Conservation (phyloP, 2,888 invertebrate genomes). For the Megastigmus dorsalis region DNA sequence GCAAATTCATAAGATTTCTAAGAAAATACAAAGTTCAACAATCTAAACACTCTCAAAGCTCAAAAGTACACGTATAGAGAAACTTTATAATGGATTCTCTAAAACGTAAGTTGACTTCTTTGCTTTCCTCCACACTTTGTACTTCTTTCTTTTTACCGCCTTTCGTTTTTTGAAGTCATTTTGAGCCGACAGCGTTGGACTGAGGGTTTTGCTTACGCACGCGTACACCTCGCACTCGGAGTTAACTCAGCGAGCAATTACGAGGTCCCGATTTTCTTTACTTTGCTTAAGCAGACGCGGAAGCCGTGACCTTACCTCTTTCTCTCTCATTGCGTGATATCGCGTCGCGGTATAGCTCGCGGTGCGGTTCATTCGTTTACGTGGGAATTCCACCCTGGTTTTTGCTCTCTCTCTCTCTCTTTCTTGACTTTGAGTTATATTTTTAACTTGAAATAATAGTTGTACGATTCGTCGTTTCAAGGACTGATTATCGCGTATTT, state of each 20-base stretch:
- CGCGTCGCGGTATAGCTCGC: neutral
- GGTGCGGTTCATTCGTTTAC: neutral
- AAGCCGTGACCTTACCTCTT: constrained; percentile 16
- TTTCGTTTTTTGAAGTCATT: no score
- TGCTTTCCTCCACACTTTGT: no score
- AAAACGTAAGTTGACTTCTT: neutral
- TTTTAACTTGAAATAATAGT: no score
- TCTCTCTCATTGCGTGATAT: neutral
- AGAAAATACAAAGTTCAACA: no score
- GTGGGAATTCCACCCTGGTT: neutral
- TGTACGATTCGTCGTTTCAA: no score
- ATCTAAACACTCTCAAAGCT: no score
- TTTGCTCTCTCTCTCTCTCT: no score
- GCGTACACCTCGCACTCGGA: neutral
- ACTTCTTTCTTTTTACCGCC: no score
- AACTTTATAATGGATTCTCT: neutral
- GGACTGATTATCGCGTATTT: neutral
- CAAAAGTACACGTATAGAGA: neutral
- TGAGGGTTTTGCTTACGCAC: no score
- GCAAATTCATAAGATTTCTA: no score
- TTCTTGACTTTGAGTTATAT: no score
- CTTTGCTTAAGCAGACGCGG: neutral
- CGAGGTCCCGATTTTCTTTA: neutral
- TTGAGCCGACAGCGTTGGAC: no score
- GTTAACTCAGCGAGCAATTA: constrained; percentile 28